Evolutionary conservation across 2,113 vertebrate species (phyloP).

Genomic region (Psophia crepitans): DNA sequence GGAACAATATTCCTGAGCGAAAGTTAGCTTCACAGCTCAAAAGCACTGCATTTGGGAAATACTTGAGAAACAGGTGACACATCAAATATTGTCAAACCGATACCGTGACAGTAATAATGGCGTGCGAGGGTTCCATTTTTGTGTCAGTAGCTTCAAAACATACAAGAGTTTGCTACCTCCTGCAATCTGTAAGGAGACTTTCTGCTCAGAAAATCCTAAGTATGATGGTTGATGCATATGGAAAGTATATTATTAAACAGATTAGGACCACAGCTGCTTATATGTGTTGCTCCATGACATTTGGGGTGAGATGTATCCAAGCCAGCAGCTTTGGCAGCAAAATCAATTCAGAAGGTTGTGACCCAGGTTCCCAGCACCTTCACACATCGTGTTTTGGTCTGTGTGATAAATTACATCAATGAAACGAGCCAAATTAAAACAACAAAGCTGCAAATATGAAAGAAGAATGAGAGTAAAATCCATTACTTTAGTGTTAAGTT

Average conservation of each 20-base stretch:
- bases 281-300: neutral
- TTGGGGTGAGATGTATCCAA: neutral
- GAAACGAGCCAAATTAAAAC: neutral
- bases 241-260: neutral
- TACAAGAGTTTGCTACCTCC: neutral
- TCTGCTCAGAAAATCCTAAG: neutral
- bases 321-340: neutral
- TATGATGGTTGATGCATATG: neutral
- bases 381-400: neutral
- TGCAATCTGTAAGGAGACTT: neutral
- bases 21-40: neutral
- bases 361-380: neutral
- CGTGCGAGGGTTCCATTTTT: neutral
- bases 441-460: neutral
- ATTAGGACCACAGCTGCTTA: neutral
- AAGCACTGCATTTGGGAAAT: neutral
- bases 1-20: neutral
- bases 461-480: neutral
- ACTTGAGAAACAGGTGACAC: neutral
- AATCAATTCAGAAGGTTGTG: neutral
- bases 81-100: rapidly evolving
- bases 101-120: neutral
- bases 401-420: neutral
- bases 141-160: neutral
- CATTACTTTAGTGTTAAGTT: neutral